Base-by-base conservation (phyloP, 2,113 vertebrate genomes). In the Clarias macrocephalus region DNA sequence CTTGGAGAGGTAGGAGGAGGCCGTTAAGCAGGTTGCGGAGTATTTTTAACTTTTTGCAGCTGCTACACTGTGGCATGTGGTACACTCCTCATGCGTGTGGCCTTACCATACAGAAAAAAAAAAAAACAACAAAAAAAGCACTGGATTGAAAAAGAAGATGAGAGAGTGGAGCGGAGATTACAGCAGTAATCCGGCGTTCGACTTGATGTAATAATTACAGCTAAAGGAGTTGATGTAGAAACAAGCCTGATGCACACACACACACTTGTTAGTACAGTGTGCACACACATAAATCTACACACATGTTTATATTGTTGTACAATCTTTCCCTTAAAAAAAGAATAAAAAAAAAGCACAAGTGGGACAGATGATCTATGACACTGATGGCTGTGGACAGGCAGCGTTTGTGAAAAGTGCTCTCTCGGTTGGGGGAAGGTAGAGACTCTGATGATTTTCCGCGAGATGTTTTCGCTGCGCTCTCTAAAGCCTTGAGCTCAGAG, bases 1-100 rank as follows among this genome's bases (percentile, higher is more conserved):
- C 73, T 85, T 30, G 30, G n/a, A 83, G 81, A 62, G 57, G 48
- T 28, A 66, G 23, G 33, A 79, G n/a, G 60, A 87, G n/a, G n/a
- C 59, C 60, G 59, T 82, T 63, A 28, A 81, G 62, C 73, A 82
- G 83, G 80, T 87, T 65, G 68, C 37, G 52, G 62, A 85, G 77
- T 88, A 89, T 88, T 88, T 88, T 83, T 86, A 85, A 70, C 80
- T 88, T 52, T 30, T 57, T 86, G 77, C 80, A 89, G 84, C 89
- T 89, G 87, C 75, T 84, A 73, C 48, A 56, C 80, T 90, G 85
- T 23, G 86, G 84, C 66, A 52, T 75, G 80, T 68, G 85, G 87
- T 90, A 76, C 85, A 80, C 65, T 86, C 48, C 84, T 88, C 80
- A 84, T 86, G 65, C 65, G 84, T 88, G 89, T 90, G 89, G 89